Conservation (phyloP, 1,140 invertebrate species). For the Solenopsis fugax region DNA sequence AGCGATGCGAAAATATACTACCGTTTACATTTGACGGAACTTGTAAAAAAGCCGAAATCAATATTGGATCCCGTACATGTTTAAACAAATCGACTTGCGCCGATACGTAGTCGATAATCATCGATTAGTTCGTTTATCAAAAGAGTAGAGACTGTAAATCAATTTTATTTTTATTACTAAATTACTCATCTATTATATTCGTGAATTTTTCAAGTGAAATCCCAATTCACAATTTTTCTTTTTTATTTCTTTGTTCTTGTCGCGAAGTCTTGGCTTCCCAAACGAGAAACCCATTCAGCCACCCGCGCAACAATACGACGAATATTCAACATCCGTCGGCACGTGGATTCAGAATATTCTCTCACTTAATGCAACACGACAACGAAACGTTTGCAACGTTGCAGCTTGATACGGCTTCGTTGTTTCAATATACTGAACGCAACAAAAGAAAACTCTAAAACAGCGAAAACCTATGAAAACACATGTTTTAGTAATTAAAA, state of each 20-base stretch:
- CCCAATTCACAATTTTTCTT: not conserved
- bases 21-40: constrained; percentile 18
- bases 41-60: constrained; percentile 21
- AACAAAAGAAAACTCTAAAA: not conserved
- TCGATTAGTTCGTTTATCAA: not conserved
- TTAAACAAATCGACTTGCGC: not conserved
- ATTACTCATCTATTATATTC: not conserved
- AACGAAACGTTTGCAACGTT: not conserved
- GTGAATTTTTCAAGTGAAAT: not conserved
- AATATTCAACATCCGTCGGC: constrained; percentile 70
- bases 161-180: not conserved
- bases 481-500: constrained; percentile 12
- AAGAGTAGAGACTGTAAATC: not conserved
- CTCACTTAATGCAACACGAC: constrained; percentile 10
- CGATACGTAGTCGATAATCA: not conserved
- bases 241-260: constrained; percentile 8
- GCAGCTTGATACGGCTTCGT: constrained; percentile 16
- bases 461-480: not conserved
- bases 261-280: constrained; percentile 67
- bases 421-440: not conserved
- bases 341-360: constrained; percentile 64
- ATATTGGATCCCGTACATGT: constrained; percentile 3
- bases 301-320: constrained; percentile 61
- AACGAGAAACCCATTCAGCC: constrained; percentile 75
- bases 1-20: constrained; percentile 7